Evolutionary conservation across 2,888 invertebrate species (phyloP).

Genomic region (Leptinotarsa rubiginosa): DNA sequence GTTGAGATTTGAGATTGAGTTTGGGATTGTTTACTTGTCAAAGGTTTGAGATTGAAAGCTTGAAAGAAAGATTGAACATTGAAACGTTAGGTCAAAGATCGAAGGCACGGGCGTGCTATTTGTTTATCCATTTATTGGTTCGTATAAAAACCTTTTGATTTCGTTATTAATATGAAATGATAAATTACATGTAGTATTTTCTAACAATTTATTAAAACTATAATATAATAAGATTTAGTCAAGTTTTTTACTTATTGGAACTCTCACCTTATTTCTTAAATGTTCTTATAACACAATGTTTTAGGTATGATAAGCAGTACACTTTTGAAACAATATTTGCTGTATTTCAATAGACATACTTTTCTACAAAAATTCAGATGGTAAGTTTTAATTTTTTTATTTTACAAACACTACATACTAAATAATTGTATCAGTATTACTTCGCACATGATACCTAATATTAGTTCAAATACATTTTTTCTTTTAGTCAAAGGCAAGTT

Average conservation of each 20-base stretch:
- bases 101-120: slow-evolving; percentile 28
- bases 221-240: no score
- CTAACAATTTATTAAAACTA: no score
- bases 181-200: no score
- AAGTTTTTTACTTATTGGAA: no score
- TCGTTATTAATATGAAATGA: neutral
- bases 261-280: neutral
- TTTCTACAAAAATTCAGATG: slow-evolving; percentile 53
- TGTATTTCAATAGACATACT: slow-evolving; percentile 55
- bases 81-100: neutral
- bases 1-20: no score
- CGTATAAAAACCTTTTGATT: slow-evolving; percentile 23
- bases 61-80: slow-evolving; percentile 1
- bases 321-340: slow-evolving; percentile 56
- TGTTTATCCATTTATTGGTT: slow-evolving; percentile 40
- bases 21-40: no score
- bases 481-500: no score
- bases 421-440: neutral
- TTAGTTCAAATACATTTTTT: no score
- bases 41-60: neutral
- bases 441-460: no score
- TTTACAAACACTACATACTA: neutral
- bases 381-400: slow-evolving; percentile 47
- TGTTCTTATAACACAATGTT: slow-evolving; percentile 31
- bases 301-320: slow-evolving; percentile 62